phyloP scores from a whole-genome alignment of 2,797 vertebrate genomes.

The Microcaecilia unicolor region DNA sequence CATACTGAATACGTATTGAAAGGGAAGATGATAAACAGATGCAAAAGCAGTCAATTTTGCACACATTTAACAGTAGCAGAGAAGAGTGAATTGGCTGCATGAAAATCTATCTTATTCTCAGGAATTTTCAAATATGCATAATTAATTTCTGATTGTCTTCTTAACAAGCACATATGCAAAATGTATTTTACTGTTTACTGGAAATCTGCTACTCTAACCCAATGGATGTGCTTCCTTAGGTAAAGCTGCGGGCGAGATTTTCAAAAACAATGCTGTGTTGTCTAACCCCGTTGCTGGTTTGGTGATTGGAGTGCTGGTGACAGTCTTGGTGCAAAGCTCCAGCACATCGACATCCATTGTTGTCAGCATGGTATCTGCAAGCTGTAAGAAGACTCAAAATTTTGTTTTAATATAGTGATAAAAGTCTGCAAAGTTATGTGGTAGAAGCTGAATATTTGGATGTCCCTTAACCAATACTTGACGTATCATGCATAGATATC shows the following conservation, averaged over 20 bases:
- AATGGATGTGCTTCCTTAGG: constrained; percentile 45
- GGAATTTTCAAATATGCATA: too few species aligned
- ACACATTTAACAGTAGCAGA: neutral
- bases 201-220: fast-evolving
- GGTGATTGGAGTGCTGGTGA: constrained; percentile 92
- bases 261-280: constrained; percentile 79
- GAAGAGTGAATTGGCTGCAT: neutral
- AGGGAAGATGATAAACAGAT: neutral
- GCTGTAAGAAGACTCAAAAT: too few species aligned
- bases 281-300: constrained; percentile 87
- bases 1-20: too few species aligned
- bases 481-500: too few species aligned
- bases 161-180: too few species aligned
- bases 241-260: constrained; percentile 91
- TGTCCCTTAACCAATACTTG: too few species aligned
- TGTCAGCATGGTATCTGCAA: constrained; percentile 97
- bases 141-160: neutral
- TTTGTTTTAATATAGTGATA: too few species aligned
- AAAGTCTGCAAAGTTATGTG: too few species aligned
- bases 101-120: neutral
- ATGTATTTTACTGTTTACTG: too few species aligned
- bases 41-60: too few species aligned
- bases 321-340: constrained; percentile 91
- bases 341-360: constrained; percentile 92
- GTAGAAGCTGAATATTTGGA: too few species aligned